Evolutionary conservation across 2,113 vertebrate genomes (phyloP), one percentile per base, ranked within the genome.

Genomic region (Dendrocopos noguchii): DNA sequence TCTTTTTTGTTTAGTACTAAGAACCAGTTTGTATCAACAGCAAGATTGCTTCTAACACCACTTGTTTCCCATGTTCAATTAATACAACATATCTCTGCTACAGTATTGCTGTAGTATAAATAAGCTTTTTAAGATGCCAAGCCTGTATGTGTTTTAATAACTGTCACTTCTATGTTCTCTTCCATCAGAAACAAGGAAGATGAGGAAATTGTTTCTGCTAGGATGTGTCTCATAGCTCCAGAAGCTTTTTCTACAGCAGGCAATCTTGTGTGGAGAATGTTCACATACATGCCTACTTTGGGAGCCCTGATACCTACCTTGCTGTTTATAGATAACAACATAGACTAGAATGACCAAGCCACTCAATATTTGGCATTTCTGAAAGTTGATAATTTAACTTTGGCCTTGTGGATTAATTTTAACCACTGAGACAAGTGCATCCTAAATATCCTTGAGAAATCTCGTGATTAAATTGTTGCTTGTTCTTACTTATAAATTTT

Each of bases 281-380:
- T 7, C 63, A 25, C 36, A 76, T 11, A 47, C 72, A 52, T 1
- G 0, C 18, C 14, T 39, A 25, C 16, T 56, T 73, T 0, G 2
- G 34, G 18, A 82, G 18, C 21, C 34, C 44, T 0, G 0, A 12
- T 11, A 4, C 14, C 34, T 2, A 27, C 27, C 13, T 83, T 4
- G 0, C 17, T 79, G 18, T 10, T 87, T 12, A 28, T 39, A 2
- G 0, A 13, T 17, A 80, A 31, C 9, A 70, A 19, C 8, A 42
- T 15, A 20, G 27, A 39, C 39, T 60, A 12, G n/a, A 83, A 74
- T 72, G 67, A 77, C 15, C 12, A 28, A 60, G 28, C 29, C 25
- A 84, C 33, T 44, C 34, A 56, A 42, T 42, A 5, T 59, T 80
- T 52, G 71, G 15, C 12, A 29, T 70, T 67, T 29, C 68, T n/a